Evolutionary conservation across 2,113 vertebrate species (phyloP).

Genomic region (Poecile atricapillus): DNA sequence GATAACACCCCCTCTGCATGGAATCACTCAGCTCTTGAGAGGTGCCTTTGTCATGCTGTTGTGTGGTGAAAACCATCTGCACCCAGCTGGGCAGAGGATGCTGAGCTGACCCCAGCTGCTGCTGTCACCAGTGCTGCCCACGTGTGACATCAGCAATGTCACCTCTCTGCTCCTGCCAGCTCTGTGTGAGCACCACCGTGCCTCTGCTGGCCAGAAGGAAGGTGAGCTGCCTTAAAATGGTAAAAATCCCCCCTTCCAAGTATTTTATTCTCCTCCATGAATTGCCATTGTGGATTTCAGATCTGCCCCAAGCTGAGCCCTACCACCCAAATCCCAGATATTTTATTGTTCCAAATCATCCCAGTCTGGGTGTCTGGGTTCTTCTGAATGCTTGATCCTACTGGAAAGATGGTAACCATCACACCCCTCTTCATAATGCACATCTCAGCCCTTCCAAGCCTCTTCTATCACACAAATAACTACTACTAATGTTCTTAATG

Average conservation of each 20-base stretch:
- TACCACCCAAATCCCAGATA: neutral
- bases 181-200: neutral
- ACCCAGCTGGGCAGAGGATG: neutral
- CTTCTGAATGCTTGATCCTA: neutral
- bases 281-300: neutral
- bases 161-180: neutral
- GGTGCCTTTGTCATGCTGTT: neutral
- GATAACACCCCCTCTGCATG: neutral
- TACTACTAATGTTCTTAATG: neutral
- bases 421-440: neutral
- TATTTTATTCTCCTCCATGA: neutral
- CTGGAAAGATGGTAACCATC: neutral
- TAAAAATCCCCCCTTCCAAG: neutral
- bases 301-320: neutral
- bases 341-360: neutral
- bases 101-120: neutral
- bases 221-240: neutral
- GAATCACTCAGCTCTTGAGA: neutral
- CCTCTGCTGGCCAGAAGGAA: neutral
- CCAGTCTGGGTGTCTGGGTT: neutral
- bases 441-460: neutral
- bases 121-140: accelerated
- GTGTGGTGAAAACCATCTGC: neutral
- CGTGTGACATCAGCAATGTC: neutral
- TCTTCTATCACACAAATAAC: neutral